phyloP scores from a whole-genome alignment of 2,113 vertebrate genomes.

The Probosciger aterrimus region DNA sequence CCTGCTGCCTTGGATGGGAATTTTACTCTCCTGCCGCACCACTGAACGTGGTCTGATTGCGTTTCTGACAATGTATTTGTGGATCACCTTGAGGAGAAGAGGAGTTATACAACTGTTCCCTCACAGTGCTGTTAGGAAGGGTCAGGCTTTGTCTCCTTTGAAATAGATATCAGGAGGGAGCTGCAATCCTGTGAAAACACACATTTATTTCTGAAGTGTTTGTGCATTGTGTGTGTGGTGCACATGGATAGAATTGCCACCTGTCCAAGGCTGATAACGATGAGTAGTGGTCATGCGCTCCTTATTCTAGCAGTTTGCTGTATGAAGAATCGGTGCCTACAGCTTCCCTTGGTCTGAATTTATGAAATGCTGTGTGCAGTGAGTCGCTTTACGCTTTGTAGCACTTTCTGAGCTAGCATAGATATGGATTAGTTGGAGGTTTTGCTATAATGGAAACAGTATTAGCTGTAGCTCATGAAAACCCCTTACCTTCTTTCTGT shows the following conservation, averaged over 20 bases:
- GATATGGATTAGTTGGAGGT: background rate
- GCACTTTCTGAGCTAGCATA: background rate
- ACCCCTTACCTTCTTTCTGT: background rate
- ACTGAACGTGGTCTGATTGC: background rate
- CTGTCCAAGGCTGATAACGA: slow-evolving; percentile 53
- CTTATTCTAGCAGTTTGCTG: slow-evolving; percentile 7
- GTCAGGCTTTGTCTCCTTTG: slow-evolving; percentile 53
- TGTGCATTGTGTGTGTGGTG: slow-evolving; percentile 41
- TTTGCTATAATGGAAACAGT: background rate
- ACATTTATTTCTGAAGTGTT: slow-evolving; percentile 65
- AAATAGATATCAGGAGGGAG: slow-evolving; percentile 48
- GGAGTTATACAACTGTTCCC: slow-evolving; percentile 44
- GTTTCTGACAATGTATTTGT: slow-evolving; percentile 15
- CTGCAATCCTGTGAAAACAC: slow-evolving; percentile 58
- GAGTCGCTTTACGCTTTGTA: slow-evolving; percentile 19
- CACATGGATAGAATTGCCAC: slow-evolving; percentile 46
- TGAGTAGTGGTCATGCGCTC: background rate
- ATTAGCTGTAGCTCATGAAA: background rate
- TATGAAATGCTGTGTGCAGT: background rate
- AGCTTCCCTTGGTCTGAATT: slow-evolving; percentile 13
- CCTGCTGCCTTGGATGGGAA: slow-evolving; percentile 1
- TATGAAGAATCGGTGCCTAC: background rate
- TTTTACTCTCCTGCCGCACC: background rate
- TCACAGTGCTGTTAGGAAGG: slow-evolving; percentile 16
- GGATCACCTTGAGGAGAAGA: slow-evolving; percentile 57